phyloP scores from a whole-genome alignment of 2,888 invertebrate genomes.

The Drosophila ezoana region DNA sequence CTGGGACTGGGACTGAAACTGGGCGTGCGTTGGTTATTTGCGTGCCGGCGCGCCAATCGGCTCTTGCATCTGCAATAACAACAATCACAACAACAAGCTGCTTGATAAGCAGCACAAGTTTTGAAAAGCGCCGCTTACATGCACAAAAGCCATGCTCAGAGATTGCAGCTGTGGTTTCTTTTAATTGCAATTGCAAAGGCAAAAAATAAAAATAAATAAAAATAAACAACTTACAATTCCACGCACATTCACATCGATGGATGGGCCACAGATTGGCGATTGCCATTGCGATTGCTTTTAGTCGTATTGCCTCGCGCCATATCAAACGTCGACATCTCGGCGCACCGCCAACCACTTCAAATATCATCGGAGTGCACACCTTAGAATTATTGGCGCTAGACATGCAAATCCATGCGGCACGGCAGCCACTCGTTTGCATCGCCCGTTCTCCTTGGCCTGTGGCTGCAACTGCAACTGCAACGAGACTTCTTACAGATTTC shows the following conservation, averaged over 20 bases:
- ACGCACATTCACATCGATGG: conserved; percentile 56
- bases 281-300: conserved; percentile 41
- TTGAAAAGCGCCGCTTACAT: conserved; percentile 75
- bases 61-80: conserved; percentile 73
- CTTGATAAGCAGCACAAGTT: conserved; percentile 65
- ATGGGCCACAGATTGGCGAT: conserved; percentile 53
- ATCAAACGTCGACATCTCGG: conserved; percentile 76
- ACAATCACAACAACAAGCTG: conserved; percentile 61
- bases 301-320: conserved; percentile 70
- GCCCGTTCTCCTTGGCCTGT: conserved; percentile 32
- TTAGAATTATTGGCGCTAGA: conserved; percentile 82
- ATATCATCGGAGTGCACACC: conserved; percentile 72
- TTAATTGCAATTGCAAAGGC: conserved; percentile 71
- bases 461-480: conserved; percentile 14
- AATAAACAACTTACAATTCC: conserved; percentile 47
- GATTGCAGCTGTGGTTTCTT: conserved; percentile 73
- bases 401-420: conserved; percentile 75
- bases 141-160: conserved; percentile 75
- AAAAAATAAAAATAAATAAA: conserved; percentile 10
- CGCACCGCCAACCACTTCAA: conserved; percentile 66
- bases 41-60: conserved; percentile 69
- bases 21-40: conserved; percentile 68
- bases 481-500: conserved; percentile 61
- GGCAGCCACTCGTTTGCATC: conserved; percentile 34
- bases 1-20: conserved; percentile 28